Percentiles rank a stretch among this genome's conserved stretches.
phyloP scores from a whole-genome alignment of 2,113 vertebrate species.

The Azemiops feae region DNA sequence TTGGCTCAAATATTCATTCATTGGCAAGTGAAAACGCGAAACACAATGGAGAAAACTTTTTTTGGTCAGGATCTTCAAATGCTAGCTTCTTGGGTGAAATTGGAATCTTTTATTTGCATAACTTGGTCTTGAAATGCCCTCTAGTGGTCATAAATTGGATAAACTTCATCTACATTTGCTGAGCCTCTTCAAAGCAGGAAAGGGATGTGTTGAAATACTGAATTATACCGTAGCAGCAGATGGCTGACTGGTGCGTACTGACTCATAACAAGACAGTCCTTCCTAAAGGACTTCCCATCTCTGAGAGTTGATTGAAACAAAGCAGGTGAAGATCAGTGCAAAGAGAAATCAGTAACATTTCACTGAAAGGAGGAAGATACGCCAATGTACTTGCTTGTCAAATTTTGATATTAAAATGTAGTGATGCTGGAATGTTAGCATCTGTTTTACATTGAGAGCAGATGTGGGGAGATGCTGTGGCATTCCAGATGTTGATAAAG shows the following conservation, averaged over 20 bases:
- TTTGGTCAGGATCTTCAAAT: rapidly evolving
- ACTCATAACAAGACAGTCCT: neutral
- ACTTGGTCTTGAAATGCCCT: slow-evolving; percentile 63
- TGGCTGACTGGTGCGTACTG: neutral
- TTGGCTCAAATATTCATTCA: slow-evolving; percentile 45
- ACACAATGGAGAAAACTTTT: neutral
- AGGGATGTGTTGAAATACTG: neutral
- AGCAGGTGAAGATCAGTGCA: neutral
- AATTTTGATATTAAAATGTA: neutral
- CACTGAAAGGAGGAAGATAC: neutral
- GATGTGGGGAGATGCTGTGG: neutral
- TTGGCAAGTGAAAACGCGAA: slow-evolving; percentile 31
- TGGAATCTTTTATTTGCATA: slow-evolving; percentile 7
- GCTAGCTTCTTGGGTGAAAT: rapidly evolving
- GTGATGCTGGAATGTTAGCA: neutral
- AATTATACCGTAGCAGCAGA: neutral
- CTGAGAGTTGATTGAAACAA: neutral
- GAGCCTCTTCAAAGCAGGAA: neutral
- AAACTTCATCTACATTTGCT: neutral
- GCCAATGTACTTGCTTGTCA: neutral
- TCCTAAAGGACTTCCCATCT: neutral
- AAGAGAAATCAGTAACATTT: neutral
- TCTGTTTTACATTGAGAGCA: neutral
- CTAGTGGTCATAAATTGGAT: slow-evolving; percentile 59
- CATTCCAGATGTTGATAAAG: neutral